A percentile compares a stretch with the other conserved stretches of the same genome.
Evolutionary conservation across 2,888 invertebrate species (phyloP).

Genomic region (Ormyrus nitidulus): DNA sequence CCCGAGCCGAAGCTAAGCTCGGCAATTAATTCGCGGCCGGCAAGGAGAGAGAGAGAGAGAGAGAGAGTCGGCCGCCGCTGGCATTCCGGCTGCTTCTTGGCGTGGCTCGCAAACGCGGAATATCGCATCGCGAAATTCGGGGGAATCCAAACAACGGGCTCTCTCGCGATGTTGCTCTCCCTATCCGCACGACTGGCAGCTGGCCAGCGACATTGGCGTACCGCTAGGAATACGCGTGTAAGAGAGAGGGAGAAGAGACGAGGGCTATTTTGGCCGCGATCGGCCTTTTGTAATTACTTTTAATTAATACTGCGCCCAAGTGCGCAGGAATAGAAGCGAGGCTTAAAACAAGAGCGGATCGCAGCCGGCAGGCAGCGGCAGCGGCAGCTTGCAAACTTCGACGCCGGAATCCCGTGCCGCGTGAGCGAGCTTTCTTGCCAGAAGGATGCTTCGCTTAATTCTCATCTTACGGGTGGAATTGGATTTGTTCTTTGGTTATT

Average conservation of each 20-base stretch:
- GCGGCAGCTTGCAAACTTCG: too few species aligned
- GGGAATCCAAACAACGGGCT: slow-evolving; percentile 45
- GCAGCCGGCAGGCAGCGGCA: too few species aligned
- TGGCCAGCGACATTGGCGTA: slow-evolving; percentile 5
- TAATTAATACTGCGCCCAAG: slow-evolving; percentile 37
- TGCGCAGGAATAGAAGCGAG: slow-evolving; percentile 18
- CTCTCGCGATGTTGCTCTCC: background rate
- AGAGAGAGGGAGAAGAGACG: background rate
- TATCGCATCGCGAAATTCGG: slow-evolving; percentile 35
- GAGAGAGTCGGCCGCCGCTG: background rate
- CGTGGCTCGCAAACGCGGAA: background rate
- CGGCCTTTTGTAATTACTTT: slow-evolving; percentile 46
- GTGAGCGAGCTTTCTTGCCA: background rate
- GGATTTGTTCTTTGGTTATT: too few species aligned
- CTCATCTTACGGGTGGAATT: background rate
- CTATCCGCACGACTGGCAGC: slow-evolving; percentile 6
- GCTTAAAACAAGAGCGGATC: too few species aligned
- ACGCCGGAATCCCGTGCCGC: background rate
- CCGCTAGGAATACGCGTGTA: too few species aligned
- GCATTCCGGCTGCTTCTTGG: slow-evolving; percentile 5
- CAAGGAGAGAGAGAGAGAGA: too few species aligned
- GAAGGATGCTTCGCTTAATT: background rate
- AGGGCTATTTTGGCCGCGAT: slow-evolving; percentile 21
- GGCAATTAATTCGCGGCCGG: slow-evolving; percentile 14
- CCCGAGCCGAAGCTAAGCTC: background rate